A percentile compares a stretch with the other conserved stretches of the same genome.
Evolutionary conservation across 2,797 vertebrate species (phyloP).

Genomic region (Paguma larvata): DNA sequence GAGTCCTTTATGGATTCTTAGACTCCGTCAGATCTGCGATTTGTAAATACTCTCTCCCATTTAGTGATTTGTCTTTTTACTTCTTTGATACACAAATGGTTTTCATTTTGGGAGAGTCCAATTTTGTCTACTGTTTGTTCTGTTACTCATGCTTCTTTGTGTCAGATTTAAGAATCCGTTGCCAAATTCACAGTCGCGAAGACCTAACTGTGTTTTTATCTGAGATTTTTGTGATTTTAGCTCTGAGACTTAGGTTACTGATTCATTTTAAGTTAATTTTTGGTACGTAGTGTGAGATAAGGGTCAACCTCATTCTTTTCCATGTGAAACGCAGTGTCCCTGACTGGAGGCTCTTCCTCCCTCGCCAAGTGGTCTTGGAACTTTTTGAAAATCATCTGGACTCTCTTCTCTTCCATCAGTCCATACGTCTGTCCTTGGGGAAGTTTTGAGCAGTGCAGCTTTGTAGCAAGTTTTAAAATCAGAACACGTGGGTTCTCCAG

Average conservation of each 20-base stretch:
- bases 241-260: background rate
- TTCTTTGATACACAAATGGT: background rate
- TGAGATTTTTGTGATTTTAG: background rate
- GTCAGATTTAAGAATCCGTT: background rate
- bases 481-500: background rate
- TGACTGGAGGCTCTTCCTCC: background rate
- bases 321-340: fast-evolving
- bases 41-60: background rate
- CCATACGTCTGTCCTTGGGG: fast-evolving
- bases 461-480: background rate
- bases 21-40: background rate
- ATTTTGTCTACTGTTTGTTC: fast-evolving
- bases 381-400: background rate
- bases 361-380: fast-evolving
- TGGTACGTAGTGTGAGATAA: background rate
- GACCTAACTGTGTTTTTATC: background rate
- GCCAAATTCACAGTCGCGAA: background rate
- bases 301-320: too few species aligned
- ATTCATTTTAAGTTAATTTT: background rate
- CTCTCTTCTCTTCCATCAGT: fast-evolving
- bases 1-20: background rate
- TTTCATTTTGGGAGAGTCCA: background rate
- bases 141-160: background rate
- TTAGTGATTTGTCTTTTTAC: background rate
- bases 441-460: background rate